Base-by-base conservation (phyloP, 1,140 invertebrate species). In the Watersipora subatra region DNA sequence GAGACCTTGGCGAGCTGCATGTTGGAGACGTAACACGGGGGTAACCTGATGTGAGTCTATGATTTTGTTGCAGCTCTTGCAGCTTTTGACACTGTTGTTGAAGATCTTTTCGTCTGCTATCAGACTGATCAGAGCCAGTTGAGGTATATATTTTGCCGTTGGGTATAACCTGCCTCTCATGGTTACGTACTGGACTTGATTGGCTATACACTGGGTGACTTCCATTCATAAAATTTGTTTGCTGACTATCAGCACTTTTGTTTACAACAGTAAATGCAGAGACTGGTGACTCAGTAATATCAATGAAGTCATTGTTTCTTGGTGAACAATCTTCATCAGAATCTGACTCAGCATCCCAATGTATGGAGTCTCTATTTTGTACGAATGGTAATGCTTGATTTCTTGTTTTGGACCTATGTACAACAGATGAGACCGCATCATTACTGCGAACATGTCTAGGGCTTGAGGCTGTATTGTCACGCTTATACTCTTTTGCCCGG, bases 301-400 rank as follows among this genome's bases (percentile, higher is more conserved):
- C 34, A 46, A 46, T n/a, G 34, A 46, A 46, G 7, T 46, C 34
- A 7, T 46, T n/a, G 34, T 7, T 12, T 46, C n/a, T n/a, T 7
- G 7, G 7, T 7, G 34, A 46, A 12, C 7, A 46, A 46, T 7
- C n/a, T 46, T 22, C 58, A 28, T 59, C 58, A 28, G 58, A 59
- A 24, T 28, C 58, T 28, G 58, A 59, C 7, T 59, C 58, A 28
- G 22, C 58, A 59, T 59, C 58, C 58, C 58, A 59, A 28, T 59
- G 58, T 12, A 59, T 28, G 7, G 58, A 59, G 58, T 59, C 58
- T 24, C 58, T 24, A 22, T 59, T 59, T 28, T 59, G 58, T 24
- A 59, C 22, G 22, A 59, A 46, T 46, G 34, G 34, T n/a, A 46
- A n/a, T 12, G 7, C 22, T 7, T 59, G 58, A 46, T 46, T 46